A percentile compares a stretch with the other conserved stretches of the same genome.
phyloP scores from a whole-genome alignment of 2,113 vertebrate genomes.

The Falco punctatus region DNA sequence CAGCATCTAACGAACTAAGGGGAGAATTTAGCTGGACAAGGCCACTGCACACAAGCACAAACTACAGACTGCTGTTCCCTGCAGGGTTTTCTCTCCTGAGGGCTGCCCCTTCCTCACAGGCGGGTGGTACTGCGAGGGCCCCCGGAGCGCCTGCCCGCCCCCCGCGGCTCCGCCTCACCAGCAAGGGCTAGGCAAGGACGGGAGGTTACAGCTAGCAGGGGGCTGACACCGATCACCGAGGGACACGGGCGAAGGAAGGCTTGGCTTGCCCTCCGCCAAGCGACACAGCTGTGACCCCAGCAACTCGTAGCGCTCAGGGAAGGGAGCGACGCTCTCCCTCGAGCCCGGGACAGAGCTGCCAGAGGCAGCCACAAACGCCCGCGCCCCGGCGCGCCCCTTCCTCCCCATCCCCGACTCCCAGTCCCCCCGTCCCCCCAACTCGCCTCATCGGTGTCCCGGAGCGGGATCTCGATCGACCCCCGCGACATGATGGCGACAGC shows the following conservation, averaged over 20 bases:
- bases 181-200: background rate
- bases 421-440: background rate
- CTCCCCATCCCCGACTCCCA: background rate
- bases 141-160: rapidly evolving
- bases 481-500: conserved; percentile 37
- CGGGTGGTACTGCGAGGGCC: rapidly evolving
- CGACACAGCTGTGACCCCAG: background rate
- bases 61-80: background rate
- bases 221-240: background rate
- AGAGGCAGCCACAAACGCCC: background rate
- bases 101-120: no score
- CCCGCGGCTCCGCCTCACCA: background rate
- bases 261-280: background rate
- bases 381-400: background rate
- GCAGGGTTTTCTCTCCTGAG: background rate
- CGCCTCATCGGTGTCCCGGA: conserved; percentile 62
- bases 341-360: background rate
- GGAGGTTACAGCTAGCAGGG: background rate
- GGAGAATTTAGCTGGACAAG: rapidly evolving
- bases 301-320: background rate
- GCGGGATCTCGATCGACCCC: conserved; percentile 61
- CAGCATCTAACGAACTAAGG: rapidly evolving
- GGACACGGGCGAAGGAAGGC: background rate
- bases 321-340: background rate
- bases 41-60: background rate